These are phyloP conservation scores for Chondrilla cf. caribensis DNA, from an alignment of 37 sponge, comb jelly and placozoan species.

Conservation along the genomic window DNA sequence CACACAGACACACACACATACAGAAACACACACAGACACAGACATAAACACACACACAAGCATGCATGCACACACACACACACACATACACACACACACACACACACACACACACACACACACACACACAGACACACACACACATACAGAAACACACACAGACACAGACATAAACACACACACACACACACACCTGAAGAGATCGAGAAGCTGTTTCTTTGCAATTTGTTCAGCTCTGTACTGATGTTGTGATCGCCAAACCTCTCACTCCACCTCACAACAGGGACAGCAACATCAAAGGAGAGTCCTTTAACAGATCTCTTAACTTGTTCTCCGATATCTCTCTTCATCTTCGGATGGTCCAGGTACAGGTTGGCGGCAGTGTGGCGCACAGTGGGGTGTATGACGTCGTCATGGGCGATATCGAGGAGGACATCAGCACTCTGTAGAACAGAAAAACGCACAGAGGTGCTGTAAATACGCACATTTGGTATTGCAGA, in stretches of 20 bases:
- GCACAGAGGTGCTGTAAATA: too few relatives aligned
- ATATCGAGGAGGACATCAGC: constrained; percentile 35
- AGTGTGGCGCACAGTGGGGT: constrained; percentile 20
- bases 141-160: constrained; percentile 23
- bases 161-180: constrained; percentile 26
- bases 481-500: too few relatives aligned
- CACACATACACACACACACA: constrained; percentile 47
- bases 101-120: constrained; percentile 52
- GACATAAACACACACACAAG: constrained; percentile 24
- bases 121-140: constrained; percentile 46
- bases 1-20: constrained; percentile 16
- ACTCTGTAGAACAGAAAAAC: constrained; percentile 11
- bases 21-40: neutral
- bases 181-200: constrained; percentile 42
- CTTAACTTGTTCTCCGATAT: neutral
- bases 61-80: constrained; percentile 39
- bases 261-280: constrained; percentile 53
- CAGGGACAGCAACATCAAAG: constrained; percentile 23
- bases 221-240: constrained; percentile 35
- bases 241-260: constrained; percentile 74
- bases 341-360: constrained; percentile 42
- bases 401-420: constrained; percentile 1
- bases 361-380: constrained; percentile 44
- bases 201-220: constrained; percentile 43
- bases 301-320: neutral